Conservation (phyloP, 1,140 invertebrate genomes). For the Meloidogyne exigua region DNA sequence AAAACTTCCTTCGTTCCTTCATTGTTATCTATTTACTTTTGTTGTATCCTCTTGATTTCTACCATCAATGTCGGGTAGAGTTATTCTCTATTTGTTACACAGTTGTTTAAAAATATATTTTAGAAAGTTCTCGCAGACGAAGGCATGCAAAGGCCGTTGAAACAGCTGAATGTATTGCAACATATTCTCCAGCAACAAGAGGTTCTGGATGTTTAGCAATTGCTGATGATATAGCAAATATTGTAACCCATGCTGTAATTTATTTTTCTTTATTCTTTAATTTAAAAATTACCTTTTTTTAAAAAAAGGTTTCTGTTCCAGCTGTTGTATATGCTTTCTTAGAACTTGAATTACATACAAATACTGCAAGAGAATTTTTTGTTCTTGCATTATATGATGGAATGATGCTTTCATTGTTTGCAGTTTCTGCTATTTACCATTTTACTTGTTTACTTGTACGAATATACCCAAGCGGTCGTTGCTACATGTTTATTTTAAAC, state of each 20-base stretch:
- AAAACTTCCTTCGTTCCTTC: neutral
- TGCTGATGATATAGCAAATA: neutral
- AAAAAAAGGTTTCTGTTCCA: neutral
- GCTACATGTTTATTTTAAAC: neutral
- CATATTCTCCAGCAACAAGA: neutral
- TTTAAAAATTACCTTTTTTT: neutral
- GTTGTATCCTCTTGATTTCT: neutral
- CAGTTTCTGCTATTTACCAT: neutral
- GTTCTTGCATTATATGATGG: neutral
- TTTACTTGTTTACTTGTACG: neutral
- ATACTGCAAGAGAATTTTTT: constrained; percentile 2
- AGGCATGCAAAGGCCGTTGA: neutral
- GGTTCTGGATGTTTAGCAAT: constrained; percentile 1
- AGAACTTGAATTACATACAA: neutral
- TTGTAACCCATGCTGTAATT: neutral
- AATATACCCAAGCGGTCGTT: neutral
- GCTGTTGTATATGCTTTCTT: neutral
- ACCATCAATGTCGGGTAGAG: neutral
- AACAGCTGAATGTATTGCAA: neutral
- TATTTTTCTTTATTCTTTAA: neutral
- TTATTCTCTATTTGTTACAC: neutral
- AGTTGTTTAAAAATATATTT: neutral
- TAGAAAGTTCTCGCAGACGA: neutral
- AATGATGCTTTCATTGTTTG: neutral
- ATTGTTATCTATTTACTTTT: neutral